phyloP scores from a whole-genome alignment of 1,140 invertebrate species.

The Drosophila dunni region DNA sequence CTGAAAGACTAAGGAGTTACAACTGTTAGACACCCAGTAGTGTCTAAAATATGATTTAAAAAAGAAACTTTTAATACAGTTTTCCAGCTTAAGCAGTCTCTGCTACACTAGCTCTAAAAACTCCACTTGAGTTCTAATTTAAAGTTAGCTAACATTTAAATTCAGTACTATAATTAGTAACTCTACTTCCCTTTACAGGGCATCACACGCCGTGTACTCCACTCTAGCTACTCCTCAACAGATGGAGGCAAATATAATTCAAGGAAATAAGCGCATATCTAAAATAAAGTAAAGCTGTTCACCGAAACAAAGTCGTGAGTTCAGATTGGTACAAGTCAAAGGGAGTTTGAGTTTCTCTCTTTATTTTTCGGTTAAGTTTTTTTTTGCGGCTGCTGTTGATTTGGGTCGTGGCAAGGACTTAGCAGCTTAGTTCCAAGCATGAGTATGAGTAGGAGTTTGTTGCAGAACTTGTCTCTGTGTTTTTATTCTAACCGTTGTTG shows the following conservation, averaged over 20 bases:
- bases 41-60: background rate
- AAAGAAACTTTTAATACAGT: background rate
- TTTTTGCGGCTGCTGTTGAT: conserved; percentile 54
- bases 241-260: conserved; percentile 54
- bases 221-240: conserved; percentile 3
- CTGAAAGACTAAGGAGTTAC: background rate
- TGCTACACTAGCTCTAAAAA: too few species aligned
- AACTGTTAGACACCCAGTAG: conserved; percentile 9
- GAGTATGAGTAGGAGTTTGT: conserved; percentile 5
- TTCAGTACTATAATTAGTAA: too few species aligned
- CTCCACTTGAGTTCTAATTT: too few species aligned
- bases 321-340: conserved; percentile 7
- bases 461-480: conserved; percentile 24
- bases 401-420: conserved; percentile 77
- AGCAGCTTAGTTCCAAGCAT: conserved; percentile 55
- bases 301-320: conserved; percentile 8
- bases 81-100: too few species aligned
- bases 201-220: too few species aligned
- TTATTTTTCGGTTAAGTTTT: conserved; percentile 10
- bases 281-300: conserved; percentile 30
- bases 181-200: background rate
- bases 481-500: conserved; percentile 8
- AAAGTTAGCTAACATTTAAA: too few species aligned
- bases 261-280: conserved; percentile 48
- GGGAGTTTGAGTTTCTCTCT: conserved; percentile 2